Conservation (phyloP, 1,140 invertebrate genomes). For the Theocolax elegans region DNA sequence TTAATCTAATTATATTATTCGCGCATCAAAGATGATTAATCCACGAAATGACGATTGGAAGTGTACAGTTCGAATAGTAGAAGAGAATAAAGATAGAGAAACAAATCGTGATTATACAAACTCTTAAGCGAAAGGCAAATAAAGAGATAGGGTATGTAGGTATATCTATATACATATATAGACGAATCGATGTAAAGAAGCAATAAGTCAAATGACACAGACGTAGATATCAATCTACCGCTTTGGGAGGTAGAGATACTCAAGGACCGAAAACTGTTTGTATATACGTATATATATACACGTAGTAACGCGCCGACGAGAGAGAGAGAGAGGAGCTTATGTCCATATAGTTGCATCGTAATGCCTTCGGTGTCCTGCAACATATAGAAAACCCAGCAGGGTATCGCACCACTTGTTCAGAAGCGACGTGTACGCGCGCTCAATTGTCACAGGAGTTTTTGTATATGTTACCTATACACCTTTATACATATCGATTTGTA, state of each 20-base stretch:
- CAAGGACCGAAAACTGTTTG: not conserved
- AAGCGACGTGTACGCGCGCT: not conserved
- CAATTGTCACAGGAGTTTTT: constrained; percentile 1
- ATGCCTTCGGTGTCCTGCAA: not conserved
- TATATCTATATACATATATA: no score
- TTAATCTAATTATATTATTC: no score
- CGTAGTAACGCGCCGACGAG: not conserved
- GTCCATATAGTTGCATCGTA: constrained; percentile 31
- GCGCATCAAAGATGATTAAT: not conserved
- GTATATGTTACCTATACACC: not conserved
- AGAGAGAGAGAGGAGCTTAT: not conserved
- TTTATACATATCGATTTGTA: not conserved
- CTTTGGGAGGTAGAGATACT: constrained; percentile 29
- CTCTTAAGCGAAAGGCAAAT: not conserved
- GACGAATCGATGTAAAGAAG: constrained; percentile 4
- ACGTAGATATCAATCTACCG: constrained; percentile 14
- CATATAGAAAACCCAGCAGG: constrained; percentile 8
- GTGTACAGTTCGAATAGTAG: no score
- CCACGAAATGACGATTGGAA: no score
- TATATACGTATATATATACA: constrained; percentile 11
- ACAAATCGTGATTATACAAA: no score
- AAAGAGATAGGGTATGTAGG: not conserved
- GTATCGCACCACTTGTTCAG: not conserved
- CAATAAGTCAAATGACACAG: constrained; percentile 32
- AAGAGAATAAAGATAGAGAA: no score